These are phyloP conservation scores for Mesaphorura yosii DNA, from an alignment of 1,140 invertebrate genomes.

Conservation along the genomic window DNA sequence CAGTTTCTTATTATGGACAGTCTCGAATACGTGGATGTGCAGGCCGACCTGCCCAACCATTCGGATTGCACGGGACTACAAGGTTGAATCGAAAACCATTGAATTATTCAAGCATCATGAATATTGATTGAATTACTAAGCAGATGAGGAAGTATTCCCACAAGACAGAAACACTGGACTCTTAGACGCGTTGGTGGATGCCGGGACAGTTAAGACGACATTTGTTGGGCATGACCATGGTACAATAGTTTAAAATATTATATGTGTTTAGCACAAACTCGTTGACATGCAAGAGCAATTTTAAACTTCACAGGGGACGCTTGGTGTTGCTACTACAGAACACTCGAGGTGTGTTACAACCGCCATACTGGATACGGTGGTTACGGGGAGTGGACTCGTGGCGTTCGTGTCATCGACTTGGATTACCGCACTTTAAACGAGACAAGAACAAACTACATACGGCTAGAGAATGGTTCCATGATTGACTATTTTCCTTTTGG, in stretches of 20 bases:
- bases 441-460: slow-evolving; percentile 11
- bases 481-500: slow-evolving; percentile 16
- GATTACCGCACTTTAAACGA: slow-evolving; percentile 1
- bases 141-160: slow-evolving; percentile 11
- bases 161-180: slow-evolving; percentile 9
- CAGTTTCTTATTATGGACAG: neutral
- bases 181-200: slow-evolving; percentile 5
- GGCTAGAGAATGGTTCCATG: slow-evolving; percentile 21
- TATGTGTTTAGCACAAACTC: neutral
- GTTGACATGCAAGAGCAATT: neutral
- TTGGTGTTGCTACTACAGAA: slow-evolving; percentile 4
- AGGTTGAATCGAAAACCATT: neutral
- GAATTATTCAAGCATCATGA: neutral
- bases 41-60: neutral
- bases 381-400: slow-evolving; percentile 18
- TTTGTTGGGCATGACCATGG: slow-evolving; percentile 14
- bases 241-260: neutral
- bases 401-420: slow-evolving; percentile 9
- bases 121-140: neutral
- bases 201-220: neutral
- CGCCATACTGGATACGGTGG: slow-evolving; percentile 11
- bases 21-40: neutral
- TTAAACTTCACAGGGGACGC: neutral
- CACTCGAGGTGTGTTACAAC: slow-evolving; percentile 5
- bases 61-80: neutral